Evolutionary conservation across 2,797 vertebrate species (phyloP).

Genomic region (Phoxinus dragarum): DNA sequence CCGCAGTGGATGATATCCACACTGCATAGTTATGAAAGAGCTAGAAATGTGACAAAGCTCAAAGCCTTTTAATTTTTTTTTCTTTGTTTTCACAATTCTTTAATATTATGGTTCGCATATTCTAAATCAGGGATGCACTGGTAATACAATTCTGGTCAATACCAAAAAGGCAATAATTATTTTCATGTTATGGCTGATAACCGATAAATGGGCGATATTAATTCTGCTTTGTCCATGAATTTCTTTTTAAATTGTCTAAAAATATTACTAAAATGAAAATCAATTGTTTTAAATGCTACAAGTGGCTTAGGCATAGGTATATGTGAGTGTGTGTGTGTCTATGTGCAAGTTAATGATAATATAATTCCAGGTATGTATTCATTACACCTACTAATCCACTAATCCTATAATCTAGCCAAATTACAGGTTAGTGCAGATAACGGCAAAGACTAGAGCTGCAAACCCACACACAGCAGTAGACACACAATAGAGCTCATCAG

Average conservation of each 20-base stretch:
- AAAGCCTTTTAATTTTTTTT: not conserved
- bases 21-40: not conserved
- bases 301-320: too few relatives aligned
- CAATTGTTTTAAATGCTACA: not conserved
- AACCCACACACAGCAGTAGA: conserved; percentile 44
- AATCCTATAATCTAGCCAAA: conserved; percentile 47
- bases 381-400: conserved; percentile 45
- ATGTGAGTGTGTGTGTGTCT: not conserved
- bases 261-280: not conserved
- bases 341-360: conserved; percentile 3
- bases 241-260: not conserved
- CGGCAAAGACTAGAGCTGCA: conserved; percentile 23
- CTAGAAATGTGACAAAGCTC: not conserved
- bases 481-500: conserved; percentile 33
- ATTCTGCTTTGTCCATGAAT: not conserved
- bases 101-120: not conserved
- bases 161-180: not conserved
- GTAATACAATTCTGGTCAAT: not conserved
- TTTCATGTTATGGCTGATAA: not conserved
- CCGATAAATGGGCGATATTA: not conserved
- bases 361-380: conserved; percentile 46
- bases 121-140: not conserved
- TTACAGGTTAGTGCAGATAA: conserved; percentile 43
- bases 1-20: not conserved
- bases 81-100: not conserved